Conservation (phyloP, 2,888 invertebrate species). For the Mesorhabditis sp. region DNA sequence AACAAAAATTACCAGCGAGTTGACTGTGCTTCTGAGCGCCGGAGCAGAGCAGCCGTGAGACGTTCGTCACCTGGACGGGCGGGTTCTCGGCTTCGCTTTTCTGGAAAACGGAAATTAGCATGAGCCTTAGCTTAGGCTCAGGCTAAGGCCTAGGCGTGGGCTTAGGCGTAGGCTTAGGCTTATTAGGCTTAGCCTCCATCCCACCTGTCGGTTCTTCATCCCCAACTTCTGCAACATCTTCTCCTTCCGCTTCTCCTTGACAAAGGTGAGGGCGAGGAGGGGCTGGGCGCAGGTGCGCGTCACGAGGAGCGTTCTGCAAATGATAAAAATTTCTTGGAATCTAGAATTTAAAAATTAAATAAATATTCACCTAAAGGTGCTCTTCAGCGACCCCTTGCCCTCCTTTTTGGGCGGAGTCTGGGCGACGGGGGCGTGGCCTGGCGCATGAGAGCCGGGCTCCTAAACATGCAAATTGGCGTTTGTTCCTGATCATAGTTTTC, state of each 20-base stretch:
- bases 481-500: not conserved
- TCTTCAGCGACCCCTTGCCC: conserved; percentile 51
- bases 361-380: conserved; percentile 43
- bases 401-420: conserved; percentile 32
- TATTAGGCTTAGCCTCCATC: not conserved
- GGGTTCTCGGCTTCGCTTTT: conserved; percentile 31
- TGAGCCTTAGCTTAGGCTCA: not conserved
- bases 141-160: not conserved
- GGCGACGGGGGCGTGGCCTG: not conserved
- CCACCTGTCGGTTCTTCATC: conserved; percentile 45
- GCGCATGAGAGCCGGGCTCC: not conserved
- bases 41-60: conserved; percentile 54
- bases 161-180: not conserved
- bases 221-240: conserved; percentile 57
- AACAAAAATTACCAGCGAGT: conserved; percentile 34
- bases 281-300: conserved; percentile 16
- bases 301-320: conserved; percentile 19
- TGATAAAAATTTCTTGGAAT: not conserved
- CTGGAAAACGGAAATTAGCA: conserved; percentile 19
- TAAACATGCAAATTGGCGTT: not conserved
- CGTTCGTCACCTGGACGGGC: conserved; percentile 44
- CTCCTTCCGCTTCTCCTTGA: conserved; percentile 56
- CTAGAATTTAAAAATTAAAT: not conserved
- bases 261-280: conserved; percentile 45
- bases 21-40: conserved; percentile 51